Evolutionary conservation across 2,888 invertebrate genomes (phyloP), one percentile per base, ranked within the genome.

Genomic region (Dendrolimus pini): DNA sequence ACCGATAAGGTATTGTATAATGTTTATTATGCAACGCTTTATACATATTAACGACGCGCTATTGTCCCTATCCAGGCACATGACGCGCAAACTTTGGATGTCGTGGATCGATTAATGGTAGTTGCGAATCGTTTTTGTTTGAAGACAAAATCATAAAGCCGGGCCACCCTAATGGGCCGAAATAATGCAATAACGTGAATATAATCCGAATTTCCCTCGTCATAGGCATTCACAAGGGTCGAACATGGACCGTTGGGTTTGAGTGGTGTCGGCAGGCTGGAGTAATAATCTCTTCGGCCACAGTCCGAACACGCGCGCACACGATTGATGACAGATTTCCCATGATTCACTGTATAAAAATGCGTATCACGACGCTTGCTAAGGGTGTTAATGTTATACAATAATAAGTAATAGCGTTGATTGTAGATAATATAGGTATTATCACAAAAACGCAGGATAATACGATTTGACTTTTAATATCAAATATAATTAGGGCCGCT

Each of bases 171-270:
- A 78, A 83, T 80, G 74, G 74, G 73, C 72, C 71, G 71, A 77
- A 77, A 80, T 81, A 82, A 83, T 78, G 77, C 68, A 77, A 80
- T 81, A 80, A 78, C 72, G 73, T 68, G 77, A 78, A 79, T 77
- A 76, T 78, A 76, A 82, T 82, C 74, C 69, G 71, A 76, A 71
- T 72, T 78, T 72, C 75, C 77, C 71, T 65, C 65, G 71, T 74
- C 73, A 71, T 62, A 62, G 61, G 67, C 54, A 58, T 60, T 41
- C n/a, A 18, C 57, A 57, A 70, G 72, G 70, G 70, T 65, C 71
- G 67, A 73, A 72, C 70, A 68, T 74, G 74, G 64, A 66, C 68
- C 70, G 66, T 64, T 68, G 67, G 62, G 62, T 57, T 64, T 68
- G 67, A 62, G 62, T 57, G 62, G 47, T 52, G 55, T 42, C 55